Conservation (phyloP, 2,797 vertebrate species). For the Sus cebifrons region DNA sequence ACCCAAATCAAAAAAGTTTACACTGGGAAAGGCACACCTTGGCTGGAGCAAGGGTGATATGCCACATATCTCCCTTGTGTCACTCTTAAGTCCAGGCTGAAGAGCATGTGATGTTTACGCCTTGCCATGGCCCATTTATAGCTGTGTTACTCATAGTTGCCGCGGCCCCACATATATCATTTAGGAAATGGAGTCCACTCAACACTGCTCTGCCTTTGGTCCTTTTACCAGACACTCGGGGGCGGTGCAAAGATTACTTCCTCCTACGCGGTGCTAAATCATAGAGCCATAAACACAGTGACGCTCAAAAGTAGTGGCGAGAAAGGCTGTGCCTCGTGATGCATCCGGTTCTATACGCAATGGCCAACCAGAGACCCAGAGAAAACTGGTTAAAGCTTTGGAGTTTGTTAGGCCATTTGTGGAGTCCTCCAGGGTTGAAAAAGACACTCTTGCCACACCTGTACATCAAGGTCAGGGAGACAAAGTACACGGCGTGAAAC, state of each 20-base stretch:
- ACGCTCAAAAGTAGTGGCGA: neutral
- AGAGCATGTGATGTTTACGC: constrained; percentile 91
- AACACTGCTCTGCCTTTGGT: constrained; percentile 71
- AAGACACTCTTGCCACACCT: neutral
- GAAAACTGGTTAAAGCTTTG: neutral
- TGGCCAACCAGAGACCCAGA: neutral
- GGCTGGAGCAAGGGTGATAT: constrained; percentile 75
- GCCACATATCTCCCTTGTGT: constrained; percentile 82
- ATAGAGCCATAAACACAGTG: constrained; percentile 68
- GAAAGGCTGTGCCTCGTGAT: neutral
- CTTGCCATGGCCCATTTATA: constrained; percentile 90
- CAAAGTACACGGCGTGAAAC: neutral
- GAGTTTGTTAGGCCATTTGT: neutral
- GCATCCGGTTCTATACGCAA: neutral
- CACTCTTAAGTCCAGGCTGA: constrained; percentile 84
- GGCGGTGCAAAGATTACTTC: constrained; percentile 48
- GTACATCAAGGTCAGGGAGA: neutral
- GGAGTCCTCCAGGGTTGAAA: neutral
- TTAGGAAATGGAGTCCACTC: constrained; percentile 80
- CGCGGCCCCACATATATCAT: constrained; percentile 70
- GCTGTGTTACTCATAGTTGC: constrained; percentile 89
- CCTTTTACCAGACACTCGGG: constrained; percentile 62
- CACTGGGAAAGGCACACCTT: constrained; percentile 13
- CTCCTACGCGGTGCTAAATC: constrained; percentile 65
- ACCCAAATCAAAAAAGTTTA: neutral